phyloP scores from a whole-genome alignment of 2,113 vertebrate species.

The Micromys minutus region DNA sequence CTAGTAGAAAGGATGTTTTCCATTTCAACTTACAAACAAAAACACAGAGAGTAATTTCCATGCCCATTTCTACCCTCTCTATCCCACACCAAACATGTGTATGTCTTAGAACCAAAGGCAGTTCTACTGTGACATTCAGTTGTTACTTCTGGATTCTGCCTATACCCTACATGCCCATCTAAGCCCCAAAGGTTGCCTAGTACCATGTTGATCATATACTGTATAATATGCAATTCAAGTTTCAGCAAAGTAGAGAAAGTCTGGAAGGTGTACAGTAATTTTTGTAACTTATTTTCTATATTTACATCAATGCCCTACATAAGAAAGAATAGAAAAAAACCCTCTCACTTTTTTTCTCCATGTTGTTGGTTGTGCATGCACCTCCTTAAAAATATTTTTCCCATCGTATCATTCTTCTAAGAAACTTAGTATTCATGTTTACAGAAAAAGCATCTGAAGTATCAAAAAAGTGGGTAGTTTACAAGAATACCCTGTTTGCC shows the following conservation, averaged over 20 bases:
- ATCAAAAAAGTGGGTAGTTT: background rate
- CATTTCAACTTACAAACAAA: background rate
- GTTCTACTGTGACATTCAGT: too few species aligned
- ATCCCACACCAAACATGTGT: too few species aligned
- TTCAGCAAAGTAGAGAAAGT: background rate
- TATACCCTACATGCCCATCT: too few species aligned
- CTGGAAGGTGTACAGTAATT: background rate
- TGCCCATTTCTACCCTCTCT: background rate
- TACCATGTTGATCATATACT: fast-evolving
- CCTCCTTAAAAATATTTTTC: background rate
- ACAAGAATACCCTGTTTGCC: background rate
- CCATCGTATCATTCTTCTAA: background rate
- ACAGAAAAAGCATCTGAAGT: background rate
- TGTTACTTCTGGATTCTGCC: background rate
- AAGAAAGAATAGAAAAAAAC: background rate
- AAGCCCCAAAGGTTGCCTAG: too few species aligned
- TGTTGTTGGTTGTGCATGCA: background rate
- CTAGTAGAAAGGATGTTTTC: too few species aligned
- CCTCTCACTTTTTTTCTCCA: background rate
- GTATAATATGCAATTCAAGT: fast-evolving
- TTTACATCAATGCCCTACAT: background rate
- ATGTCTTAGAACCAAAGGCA: fast-evolving
- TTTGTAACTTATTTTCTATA: background rate
- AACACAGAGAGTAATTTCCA: fast-evolving
- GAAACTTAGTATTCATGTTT: background rate